A percentile compares a stretch with the other conserved stretches of the same genome.
Evolutionary conservation across 1,140 invertebrate genomes (phyloP).

Genomic region (Stegodyphus dumicola): DNA sequence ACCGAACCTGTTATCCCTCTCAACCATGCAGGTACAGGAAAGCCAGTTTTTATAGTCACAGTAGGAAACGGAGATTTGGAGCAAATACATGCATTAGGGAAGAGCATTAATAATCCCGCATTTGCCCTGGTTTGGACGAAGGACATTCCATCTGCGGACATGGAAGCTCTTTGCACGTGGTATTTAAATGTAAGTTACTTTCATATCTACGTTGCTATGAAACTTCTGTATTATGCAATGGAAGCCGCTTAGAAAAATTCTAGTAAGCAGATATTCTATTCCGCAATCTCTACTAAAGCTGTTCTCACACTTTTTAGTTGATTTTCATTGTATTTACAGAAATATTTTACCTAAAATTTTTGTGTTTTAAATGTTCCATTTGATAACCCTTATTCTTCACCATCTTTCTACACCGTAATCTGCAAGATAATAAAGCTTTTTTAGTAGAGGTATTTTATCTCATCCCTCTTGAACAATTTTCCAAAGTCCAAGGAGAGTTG

Average conservation of each 20-base stretch:
- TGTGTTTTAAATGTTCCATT: too few species aligned
- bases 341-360: too few species aligned
- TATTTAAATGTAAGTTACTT: slow-evolving; percentile 16
- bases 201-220: background rate
- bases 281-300: background rate
- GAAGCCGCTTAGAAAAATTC: background rate
- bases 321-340: too few species aligned
- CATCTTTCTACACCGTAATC: too few species aligned
- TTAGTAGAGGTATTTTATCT: background rate
- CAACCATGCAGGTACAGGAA: background rate
- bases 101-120: background rate
- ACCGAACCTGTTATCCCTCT: background rate
- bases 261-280: background rate
- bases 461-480: too few species aligned
- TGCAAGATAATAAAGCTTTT: background rate
- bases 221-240: background rate
- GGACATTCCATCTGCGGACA: background rate
- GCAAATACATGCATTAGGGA: background rate
- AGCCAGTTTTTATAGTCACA: slow-evolving; percentile 7
- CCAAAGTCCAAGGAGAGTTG: too few species aligned
- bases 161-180: slow-evolving; percentile 10
- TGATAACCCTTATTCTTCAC: too few species aligned
- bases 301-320: too few species aligned
- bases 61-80: slow-evolving; percentile 9
- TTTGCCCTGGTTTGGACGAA: slow-evolving; percentile 29